These are phyloP conservation scores for Agrotis exclamationis DNA, from an alignment of 2,888 invertebrate genomes.

Conservation along the genomic window DNA sequence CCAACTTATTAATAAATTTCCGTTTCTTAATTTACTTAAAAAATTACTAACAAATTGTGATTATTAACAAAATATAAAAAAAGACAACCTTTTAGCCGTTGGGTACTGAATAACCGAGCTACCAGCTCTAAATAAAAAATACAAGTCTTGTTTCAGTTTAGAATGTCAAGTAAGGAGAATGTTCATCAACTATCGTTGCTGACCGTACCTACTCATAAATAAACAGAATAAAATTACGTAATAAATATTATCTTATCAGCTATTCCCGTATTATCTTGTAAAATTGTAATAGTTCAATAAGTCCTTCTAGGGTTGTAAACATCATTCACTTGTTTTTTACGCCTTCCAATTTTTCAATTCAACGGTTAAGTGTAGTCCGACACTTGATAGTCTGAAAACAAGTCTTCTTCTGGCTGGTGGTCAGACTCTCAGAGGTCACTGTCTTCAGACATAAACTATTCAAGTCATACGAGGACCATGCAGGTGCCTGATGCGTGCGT, in stretches of 20 bases:
- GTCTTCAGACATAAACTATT: too few relatives aligned
- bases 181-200: conserved; percentile 1
- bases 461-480: too few relatives aligned
- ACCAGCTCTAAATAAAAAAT: neutral
- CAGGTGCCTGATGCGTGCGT: too few relatives aligned
- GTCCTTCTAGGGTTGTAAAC: conserved; percentile 23
- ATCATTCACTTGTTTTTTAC: conserved; percentile 20
- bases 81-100: too few relatives aligned
- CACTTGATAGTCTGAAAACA: too few relatives aligned
- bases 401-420: neutral
- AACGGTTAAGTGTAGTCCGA: neutral
- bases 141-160: neutral
- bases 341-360: neutral
- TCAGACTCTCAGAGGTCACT: neutral
- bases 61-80: too few relatives aligned
- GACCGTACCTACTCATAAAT: neutral
- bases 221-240: conserved; percentile 30
- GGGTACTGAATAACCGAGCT: too few relatives aligned
- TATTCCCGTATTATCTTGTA: conserved; percentile 25
- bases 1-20: too few relatives aligned
- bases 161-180: neutral
- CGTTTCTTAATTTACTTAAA: too few relatives aligned
- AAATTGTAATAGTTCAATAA: conserved; percentile 13
- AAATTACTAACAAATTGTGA: too few relatives aligned
- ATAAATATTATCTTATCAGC: conserved; percentile 40